phyloP scores from a whole-genome alignment of 2,888 invertebrate genomes.

The Oegoconia quadripuncta region DNA sequence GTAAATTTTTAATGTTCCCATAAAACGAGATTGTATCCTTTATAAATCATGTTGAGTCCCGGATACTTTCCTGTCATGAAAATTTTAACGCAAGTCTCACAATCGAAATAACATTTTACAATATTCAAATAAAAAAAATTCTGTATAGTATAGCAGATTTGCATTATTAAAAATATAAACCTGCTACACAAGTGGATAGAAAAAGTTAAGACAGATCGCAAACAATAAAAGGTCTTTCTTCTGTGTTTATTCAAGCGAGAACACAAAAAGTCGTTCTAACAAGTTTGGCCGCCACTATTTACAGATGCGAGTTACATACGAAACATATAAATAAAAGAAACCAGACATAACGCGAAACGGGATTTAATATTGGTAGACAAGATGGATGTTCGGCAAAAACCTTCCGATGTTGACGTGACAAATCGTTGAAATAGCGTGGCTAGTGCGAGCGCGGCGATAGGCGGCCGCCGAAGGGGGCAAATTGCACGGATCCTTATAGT shows the following conservation, averaged over 20 bases:
- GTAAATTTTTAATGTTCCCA: constrained; percentile 39
- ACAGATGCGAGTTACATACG: constrained; percentile 1
- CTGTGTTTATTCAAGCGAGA: constrained; percentile 10
- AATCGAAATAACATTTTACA: too few relatives aligned
- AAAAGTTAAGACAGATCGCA: too few relatives aligned
- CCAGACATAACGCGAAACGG: constrained; percentile 10
- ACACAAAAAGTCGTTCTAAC: constrained; percentile 31
- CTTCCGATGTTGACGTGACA: constrained; percentile 51
- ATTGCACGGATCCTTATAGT: constrained; percentile 57
- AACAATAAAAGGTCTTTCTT: too few relatives aligned
- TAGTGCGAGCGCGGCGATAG: constrained; percentile 22
- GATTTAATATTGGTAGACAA: constrained; percentile 26
- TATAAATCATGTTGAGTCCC: constrained; percentile 39
- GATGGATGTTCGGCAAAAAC: constrained; percentile 33
- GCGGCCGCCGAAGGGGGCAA: constrained; percentile 34
- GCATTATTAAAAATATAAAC: too few relatives aligned
- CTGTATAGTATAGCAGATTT: too few relatives aligned
- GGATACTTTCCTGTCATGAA: constrained; percentile 24
- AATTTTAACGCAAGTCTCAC: not conserved
- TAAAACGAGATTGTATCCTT: constrained; percentile 46
- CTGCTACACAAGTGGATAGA: too few relatives aligned
- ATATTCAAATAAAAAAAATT: too few relatives aligned
- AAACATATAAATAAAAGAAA: constrained; percentile 5
- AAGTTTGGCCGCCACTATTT: constrained; percentile 9
- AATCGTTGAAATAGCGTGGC: constrained; percentile 49